Percentiles rank a stretch among this genome's conserved stretches.
phyloP scores from a whole-genome alignment of 2,888 invertebrate genomes.

The Psococerastis gibbosa region DNA sequence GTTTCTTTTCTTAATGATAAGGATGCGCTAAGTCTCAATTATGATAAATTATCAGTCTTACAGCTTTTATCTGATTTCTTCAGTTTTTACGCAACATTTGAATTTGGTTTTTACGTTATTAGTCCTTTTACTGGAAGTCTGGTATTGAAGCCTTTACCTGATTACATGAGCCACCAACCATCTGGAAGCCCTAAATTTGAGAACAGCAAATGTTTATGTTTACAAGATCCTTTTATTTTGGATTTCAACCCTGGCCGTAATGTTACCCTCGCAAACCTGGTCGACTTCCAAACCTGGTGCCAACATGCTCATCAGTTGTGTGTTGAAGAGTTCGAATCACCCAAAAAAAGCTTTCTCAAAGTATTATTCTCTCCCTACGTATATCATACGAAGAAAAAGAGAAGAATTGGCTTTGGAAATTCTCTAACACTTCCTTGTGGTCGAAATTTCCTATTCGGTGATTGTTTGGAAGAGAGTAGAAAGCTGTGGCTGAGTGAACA shows the following conservation, averaged over 20 bases:
- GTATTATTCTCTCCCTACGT: background rate
- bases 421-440: too few relatives aligned
- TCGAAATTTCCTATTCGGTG: too few relatives aligned
- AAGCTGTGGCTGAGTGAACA: too few relatives aligned
- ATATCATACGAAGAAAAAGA: too few relatives aligned
- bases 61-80: background rate
- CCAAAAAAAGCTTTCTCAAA: too few relatives aligned
- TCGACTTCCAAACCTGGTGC: background rate
- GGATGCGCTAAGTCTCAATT: too few relatives aligned
- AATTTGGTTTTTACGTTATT: constrained; percentile 5
- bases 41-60: background rate
- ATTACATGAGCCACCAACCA: background rate
- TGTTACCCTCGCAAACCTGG: background rate
- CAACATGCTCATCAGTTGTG: too few relatives aligned
- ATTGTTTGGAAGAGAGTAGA: too few relatives aligned
- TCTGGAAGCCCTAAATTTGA: background rate
- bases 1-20: background rate
- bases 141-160: background rate
- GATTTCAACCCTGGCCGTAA: background rate
- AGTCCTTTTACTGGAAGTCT: background rate
- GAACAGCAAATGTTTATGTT: background rate
- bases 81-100: background rate
- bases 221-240: background rate
- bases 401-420: too few relatives aligned
- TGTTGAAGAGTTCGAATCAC: too few relatives aligned